Conservation (phyloP, 2,888 invertebrate genomes). For the Alloplasta piceator region DNA sequence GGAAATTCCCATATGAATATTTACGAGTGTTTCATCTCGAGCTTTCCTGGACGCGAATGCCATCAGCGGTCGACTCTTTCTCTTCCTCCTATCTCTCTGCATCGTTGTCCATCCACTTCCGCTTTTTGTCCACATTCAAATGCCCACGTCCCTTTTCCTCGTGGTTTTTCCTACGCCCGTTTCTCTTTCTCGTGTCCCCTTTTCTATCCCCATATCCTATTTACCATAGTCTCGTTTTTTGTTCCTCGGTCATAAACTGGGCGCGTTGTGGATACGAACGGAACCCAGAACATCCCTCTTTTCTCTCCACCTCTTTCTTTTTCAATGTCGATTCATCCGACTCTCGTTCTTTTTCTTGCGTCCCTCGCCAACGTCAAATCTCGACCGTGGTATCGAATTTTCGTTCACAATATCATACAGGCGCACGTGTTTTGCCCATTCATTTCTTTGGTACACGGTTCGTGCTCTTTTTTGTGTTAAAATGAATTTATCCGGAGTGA, state of each 20-base stretch:
- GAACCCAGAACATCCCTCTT: background rate
- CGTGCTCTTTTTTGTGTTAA: no score
- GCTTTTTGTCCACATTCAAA: conserved; percentile 24
- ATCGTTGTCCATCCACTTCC: conserved; percentile 38
- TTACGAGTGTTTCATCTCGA: conserved; percentile 64
- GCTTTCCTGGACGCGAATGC: conserved; percentile 43
- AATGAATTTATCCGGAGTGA: no score
- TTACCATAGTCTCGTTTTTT: conserved; percentile 27
- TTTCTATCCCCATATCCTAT: conserved; percentile 34
- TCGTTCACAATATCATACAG: conserved; percentile 35
- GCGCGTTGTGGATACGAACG: background rate
- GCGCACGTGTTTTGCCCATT: conserved; percentile 13
- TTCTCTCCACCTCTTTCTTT: background rate
- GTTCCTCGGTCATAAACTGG: conserved; percentile 56
- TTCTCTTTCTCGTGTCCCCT: conserved; percentile 18
- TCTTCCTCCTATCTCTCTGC: conserved; percentile 27
- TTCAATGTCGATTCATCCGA: background rate
- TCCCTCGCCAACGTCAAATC: conserved; percentile 52
- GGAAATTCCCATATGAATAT: conserved; percentile 67
- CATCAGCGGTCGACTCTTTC: conserved; percentile 32
- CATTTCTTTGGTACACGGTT: conserved; percentile 31
- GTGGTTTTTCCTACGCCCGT: conserved; percentile 18
- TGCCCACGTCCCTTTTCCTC: conserved; percentile 8
- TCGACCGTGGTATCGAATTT: conserved; percentile 50
- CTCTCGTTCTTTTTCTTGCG: conserved; percentile 29